Percentiles rank a stretch among this genome's conserved stretches.
phyloP scores from a whole-genome alignment of 2,113 vertebrate genomes.

The Nipponia nippon region DNA sequence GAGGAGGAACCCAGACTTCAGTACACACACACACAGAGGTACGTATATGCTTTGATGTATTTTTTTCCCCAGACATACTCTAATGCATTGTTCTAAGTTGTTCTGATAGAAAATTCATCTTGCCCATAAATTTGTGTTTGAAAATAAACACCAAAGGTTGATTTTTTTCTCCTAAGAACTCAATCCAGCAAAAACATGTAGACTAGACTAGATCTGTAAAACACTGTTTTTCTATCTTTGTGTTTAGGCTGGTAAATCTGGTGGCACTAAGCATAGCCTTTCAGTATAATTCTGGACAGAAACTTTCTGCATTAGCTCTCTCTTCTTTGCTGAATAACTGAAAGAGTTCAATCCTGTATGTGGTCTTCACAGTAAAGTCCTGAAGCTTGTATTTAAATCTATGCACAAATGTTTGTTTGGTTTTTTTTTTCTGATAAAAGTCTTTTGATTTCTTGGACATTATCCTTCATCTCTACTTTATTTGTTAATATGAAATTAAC shows the following conservation, averaged over 20 bases:
- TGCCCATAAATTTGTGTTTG: not conserved
- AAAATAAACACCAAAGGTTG: not conserved
- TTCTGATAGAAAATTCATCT: not conserved
- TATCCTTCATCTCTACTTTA: not conserved
- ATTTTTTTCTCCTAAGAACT: not conserved
- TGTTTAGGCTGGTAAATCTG: not conserved
- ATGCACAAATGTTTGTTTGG: not conserved
- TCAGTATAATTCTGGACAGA: not conserved
- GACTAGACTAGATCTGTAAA: not conserved
- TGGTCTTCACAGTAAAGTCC: not conserved
- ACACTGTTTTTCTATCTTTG: not conserved
- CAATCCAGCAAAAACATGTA: not conserved
- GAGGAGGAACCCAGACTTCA: not conserved
- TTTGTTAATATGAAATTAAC: not conserved
- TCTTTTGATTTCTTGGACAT: not conserved
- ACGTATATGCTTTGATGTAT: not conserved
- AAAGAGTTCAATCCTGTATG: not conserved
- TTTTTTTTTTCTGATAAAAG: not conserved
- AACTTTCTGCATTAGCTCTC: not conserved
- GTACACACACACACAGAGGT: not conserved
- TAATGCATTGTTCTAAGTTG: not conserved
- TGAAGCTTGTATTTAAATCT: not conserved
- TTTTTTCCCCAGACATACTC: not conserved
- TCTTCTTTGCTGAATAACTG: not conserved
- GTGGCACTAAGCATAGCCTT: accelerated